Base-by-base conservation (phyloP, 2,113 vertebrate genomes). In the Paramormyrops kingsleyae region DNA sequence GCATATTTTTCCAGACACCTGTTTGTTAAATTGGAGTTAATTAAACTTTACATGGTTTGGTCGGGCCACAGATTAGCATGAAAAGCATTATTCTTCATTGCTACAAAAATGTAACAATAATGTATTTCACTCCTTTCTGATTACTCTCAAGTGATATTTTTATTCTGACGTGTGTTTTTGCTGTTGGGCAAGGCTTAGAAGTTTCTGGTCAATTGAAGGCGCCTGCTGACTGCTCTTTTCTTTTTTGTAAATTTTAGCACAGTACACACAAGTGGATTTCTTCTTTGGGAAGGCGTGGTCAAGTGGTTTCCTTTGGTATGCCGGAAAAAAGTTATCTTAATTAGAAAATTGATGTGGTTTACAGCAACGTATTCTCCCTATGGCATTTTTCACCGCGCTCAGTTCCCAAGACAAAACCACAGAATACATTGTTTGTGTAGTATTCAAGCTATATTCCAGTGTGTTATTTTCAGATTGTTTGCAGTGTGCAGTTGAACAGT, bases 1-100 rank as follows among this genome's bases (percentile, higher is more conserved):
- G 3, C n/a, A 70, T 66, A 66, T 83, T 83, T 83, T 53, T 87
- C n/a, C 44, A 47, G 84, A 24, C 84, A 31, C 4, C 1, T 50
- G 13, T 86, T 86, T 86, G 47, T 87, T 17, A 52, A 53, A 87
- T 49, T n/a, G 49, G 53, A 87, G 31, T 87, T 87, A 53, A 87
- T 87, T 50, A 39, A 31, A 49, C 84, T 87, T 87, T 42, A 56
- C 21, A 5, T 35, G 50, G 9, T 86, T 13, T 53, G 12, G 50
- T 35, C 1, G 50, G 31, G 85, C 31, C n/a, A 21, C n/a, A 35
- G 74, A 80, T 80, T 80, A 80, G 31, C 1, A 42, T 80, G 74
- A 42, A 19, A 15, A 80, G 35, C 35, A 19, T 87, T 19, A 13
- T n/a, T 84, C 21, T n/a, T 42, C 10, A 46, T 44, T n/a, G 83